phyloP scores from a whole-genome alignment of 1,140 invertebrate genomes.

The Lordiphosa clarofinis region DNA sequence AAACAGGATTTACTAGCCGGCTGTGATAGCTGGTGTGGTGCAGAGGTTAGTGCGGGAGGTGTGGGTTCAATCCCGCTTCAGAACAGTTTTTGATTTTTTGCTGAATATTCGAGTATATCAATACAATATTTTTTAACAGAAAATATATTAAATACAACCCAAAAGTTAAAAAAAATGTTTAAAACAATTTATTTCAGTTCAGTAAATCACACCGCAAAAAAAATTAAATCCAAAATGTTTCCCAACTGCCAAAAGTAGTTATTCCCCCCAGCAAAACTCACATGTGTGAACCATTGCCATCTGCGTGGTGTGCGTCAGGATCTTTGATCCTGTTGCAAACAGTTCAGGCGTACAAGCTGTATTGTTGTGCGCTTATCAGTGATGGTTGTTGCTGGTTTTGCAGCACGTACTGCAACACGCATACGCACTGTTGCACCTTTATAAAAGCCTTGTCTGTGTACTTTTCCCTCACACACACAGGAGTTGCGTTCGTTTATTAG shows the following conservation, averaged over 20 bases:
- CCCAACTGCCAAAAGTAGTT: neutral
- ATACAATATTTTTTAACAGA: too few species aligned
- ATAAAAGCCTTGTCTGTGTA: slow-evolving; percentile 33
- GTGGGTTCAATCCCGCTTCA: too few species aligned
- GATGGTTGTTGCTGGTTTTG: slow-evolving; percentile 13
- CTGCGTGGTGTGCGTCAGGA: slow-evolving; percentile 30
- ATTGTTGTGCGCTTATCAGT: slow-evolving; percentile 62
- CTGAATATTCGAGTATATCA: too few species aligned
- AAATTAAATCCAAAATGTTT: neutral
- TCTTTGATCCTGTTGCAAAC: slow-evolving; percentile 56
- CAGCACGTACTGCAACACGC: slow-evolving; percentile 45
- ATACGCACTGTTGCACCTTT: slow-evolving; percentile 66
- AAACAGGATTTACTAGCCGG: too few species aligned
- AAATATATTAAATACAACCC: too few species aligned
- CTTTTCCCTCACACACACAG: neutral
- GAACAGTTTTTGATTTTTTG: too few species aligned
- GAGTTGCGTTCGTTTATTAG: slow-evolving; percentile 58
- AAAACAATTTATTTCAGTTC: neutral
- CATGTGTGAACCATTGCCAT: slow-evolving; percentile 51
- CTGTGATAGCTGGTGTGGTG: too few species aligned
- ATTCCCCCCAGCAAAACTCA: neutral
- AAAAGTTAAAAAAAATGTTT: too few species aligned
- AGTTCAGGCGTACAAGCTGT: slow-evolving; percentile 60
- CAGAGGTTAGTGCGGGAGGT: too few species aligned
- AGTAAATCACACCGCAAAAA: neutral